Evolutionary conservation across 2,113 vertebrate species (phyloP).

Genomic region (Malurus melanocephalus): DNA sequence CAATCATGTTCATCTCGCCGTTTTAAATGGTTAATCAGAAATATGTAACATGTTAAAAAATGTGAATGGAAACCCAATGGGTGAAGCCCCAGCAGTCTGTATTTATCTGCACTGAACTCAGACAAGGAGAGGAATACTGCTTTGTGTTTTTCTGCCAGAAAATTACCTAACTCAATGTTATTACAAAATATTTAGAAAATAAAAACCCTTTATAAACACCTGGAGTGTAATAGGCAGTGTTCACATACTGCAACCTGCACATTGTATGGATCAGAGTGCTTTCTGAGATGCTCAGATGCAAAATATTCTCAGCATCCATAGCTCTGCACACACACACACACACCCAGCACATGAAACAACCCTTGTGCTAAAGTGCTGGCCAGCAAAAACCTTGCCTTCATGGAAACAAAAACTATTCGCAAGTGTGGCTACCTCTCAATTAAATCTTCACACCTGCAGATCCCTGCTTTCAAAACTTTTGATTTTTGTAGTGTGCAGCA

Average conservation of each 20-base stretch:
- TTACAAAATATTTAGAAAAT: neutral
- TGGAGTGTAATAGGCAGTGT: rapidly evolving
- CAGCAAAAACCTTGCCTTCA: neutral
- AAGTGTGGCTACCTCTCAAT: neutral
- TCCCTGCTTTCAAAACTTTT: neutral
- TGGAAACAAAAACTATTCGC: neutral
- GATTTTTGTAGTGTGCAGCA: neutral
- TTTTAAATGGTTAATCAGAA: constrained; percentile 60
- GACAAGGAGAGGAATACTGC: neutral
- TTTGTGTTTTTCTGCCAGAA: neutral
- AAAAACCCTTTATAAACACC: neutral
- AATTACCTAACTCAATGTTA: neutral
- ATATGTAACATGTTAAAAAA: constrained; percentile 33
- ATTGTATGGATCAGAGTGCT: neutral
- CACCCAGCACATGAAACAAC: neutral
- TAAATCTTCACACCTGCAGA: neutral
- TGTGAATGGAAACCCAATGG: neutral
- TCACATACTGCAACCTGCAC: too few species aligned
- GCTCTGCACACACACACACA: neutral
- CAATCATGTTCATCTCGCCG: constrained; percentile 46
- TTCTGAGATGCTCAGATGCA: neutral
- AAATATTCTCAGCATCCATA: neutral
- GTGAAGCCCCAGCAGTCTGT: neutral
- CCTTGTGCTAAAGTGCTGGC: neutral
- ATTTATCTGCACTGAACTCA: neutral